phyloP scores from a whole-genome alignment of 2,888 invertebrate species.

The Phengaris alcon region DNA sequence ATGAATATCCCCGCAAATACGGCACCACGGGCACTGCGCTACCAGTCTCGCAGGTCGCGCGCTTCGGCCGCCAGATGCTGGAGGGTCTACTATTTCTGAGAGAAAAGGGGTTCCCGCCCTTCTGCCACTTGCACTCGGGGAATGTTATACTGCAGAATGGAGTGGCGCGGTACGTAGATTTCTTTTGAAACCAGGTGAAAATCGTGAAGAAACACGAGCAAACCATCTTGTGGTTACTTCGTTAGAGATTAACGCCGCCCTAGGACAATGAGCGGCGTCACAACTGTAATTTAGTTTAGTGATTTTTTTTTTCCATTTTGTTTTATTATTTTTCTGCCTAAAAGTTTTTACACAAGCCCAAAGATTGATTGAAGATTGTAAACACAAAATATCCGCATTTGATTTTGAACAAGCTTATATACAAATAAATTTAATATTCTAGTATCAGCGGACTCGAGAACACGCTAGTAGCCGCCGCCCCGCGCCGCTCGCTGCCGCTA shows the following conservation, averaged over 20 bases:
- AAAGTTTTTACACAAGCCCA: too few species aligned
- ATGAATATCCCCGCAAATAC: constrained; percentile 89
- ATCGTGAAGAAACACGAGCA: too few species aligned
- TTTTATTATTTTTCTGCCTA: too few species aligned
- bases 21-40: constrained; percentile 83
- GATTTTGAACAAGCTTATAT: neutral
- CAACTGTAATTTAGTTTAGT: too few species aligned
- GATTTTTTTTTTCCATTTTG: too few species aligned
- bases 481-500: constrained; percentile 63
- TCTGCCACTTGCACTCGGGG: constrained; percentile 92
- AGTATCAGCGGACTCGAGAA: constrained; percentile 93
- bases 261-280: too few species aligned
- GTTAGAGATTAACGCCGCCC: too few species aligned
- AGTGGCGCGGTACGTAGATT: constrained; percentile 84
- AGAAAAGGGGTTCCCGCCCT: constrained; percentile 92
- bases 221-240: too few species aligned
- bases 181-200: too few species aligned
- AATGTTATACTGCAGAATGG: constrained; percentile 96
- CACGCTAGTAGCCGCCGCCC: constrained; percentile 86
- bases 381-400: too few species aligned
- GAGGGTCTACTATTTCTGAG: constrained; percentile 92
- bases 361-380: too few species aligned
- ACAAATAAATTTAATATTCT: constrained; percentile 33
- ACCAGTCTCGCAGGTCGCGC: constrained; percentile 88
- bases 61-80: constrained; percentile 91